Evolutionary conservation across 30 jellyfish, hydroid and myxozoan species (phyloP).

Genomic region (Cassiopea andromeda): DNA sequence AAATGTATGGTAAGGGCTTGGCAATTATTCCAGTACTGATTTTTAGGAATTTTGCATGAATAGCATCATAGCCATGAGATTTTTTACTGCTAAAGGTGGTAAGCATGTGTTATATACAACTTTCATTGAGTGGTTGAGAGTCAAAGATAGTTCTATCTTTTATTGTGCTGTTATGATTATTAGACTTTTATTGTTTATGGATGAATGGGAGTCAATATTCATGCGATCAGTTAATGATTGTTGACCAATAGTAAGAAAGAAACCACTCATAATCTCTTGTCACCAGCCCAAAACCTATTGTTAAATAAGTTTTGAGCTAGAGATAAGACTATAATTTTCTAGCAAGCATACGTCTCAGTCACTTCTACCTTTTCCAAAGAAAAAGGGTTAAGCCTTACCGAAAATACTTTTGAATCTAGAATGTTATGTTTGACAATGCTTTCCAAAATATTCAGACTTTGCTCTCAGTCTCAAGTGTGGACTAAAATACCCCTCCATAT

Average conservation of each 20-base stretch:
- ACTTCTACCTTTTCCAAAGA: neutral
- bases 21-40: neutral
- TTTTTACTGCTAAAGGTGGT: neutral
- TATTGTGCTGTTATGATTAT: neutral
- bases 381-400: neutral
- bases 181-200: neutral
- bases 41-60: conserved; percentile 11
- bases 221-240: neutral
- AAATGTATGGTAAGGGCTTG: neutral
- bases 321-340: neutral
- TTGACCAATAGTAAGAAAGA: neutral
- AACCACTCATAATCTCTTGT: neutral
- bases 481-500: no score
- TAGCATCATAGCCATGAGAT: neutral
- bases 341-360: neutral
- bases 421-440: neutral
- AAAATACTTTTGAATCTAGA: conserved; percentile 1
- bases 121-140: neutral
- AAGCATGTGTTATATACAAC: neutral
- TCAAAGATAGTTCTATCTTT: neutral
- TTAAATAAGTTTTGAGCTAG: neutral
- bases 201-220: neutral
- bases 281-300: no score
- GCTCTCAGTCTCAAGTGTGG: neutral
- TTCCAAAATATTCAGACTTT: neutral